These are phyloP conservation scores for Glaucopsyche alexis DNA, from an alignment of 2,888 invertebrate genomes.

Conservation along the genomic window DNA sequence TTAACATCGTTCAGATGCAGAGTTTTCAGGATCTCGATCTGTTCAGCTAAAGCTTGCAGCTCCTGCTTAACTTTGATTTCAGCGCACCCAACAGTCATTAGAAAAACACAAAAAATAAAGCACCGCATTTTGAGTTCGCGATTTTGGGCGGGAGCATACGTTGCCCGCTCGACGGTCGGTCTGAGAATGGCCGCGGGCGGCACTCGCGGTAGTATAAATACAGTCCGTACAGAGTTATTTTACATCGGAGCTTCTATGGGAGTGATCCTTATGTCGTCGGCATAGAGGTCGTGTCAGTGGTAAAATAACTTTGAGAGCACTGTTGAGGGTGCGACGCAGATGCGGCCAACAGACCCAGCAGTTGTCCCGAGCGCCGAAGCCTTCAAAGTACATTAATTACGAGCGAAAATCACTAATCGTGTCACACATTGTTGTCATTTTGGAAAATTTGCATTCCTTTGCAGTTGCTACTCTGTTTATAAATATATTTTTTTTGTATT, in stretches of 20 bases:
- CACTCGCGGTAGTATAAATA: constrained; percentile 41
- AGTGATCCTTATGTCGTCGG: not conserved
- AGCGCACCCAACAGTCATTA: constrained; percentile 48
- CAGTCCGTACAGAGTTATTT: not conserved
- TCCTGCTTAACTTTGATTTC: constrained; percentile 51
- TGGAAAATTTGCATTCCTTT: not conserved
- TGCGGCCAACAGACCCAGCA: constrained; percentile 74
- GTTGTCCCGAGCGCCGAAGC: constrained; percentile 57
- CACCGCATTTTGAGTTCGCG: constrained; percentile 54
- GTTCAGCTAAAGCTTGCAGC: constrained; percentile 51
- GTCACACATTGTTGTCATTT: not conserved
- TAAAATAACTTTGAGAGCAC: not conserved
- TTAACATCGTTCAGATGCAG: constrained; percentile 53
- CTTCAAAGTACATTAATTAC: constrained; percentile 28
- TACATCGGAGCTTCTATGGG: not conserved
- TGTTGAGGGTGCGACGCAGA: constrained; percentile 53
- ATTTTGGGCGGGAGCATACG: constrained; percentile 35
- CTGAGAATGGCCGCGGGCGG: constrained; percentile 51
- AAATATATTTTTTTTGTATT: not conserved
- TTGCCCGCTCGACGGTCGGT: constrained; percentile 43
- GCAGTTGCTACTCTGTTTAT: not conserved
- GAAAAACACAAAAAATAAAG: constrained; percentile 46
- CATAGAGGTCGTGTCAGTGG: not conserved
- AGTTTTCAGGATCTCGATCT: constrained; percentile 55
- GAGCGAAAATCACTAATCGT: not conserved